These are phyloP conservation scores for Rallus limicola DNA, from an alignment of 2,113 vertebrate genomes.

Conservation along the genomic window DNA sequence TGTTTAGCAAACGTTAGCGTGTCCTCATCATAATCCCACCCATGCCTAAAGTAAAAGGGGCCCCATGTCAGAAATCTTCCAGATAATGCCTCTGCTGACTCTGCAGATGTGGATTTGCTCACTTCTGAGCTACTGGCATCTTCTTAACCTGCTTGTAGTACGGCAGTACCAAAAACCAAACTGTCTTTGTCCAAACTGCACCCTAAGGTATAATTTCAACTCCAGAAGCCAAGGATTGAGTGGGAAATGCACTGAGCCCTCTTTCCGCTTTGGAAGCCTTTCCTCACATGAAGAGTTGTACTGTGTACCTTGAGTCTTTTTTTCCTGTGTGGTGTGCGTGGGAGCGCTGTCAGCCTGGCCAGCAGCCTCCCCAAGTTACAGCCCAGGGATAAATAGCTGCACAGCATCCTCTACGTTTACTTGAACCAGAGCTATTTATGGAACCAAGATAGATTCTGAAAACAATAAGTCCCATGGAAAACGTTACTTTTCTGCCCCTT, in stretches of 20 bases:
- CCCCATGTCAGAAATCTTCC: background rate
- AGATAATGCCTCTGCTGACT: background rate
- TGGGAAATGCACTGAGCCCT: background rate
- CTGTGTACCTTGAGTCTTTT: background rate
- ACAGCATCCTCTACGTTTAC: background rate
- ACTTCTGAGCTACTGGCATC: background rate
- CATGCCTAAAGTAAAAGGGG: background rate
- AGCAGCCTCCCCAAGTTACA: background rate
- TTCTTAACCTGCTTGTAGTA: background rate
- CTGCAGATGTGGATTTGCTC: background rate
- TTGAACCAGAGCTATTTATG: background rate
- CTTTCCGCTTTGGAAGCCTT: background rate
- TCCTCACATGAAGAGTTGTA: background rate
- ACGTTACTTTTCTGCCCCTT: background rate
- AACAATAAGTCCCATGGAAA: constrained; percentile 10
- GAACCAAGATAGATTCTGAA: background rate
- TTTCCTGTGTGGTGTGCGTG: background rate
- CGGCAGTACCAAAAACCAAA: background rate
- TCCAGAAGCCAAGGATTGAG: background rate
- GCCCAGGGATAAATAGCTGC: background rate
- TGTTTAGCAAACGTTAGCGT: background rate
- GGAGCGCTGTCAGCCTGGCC: background rate
- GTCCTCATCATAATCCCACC: background rate
- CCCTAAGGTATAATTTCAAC: background rate
- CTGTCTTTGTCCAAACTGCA: background rate